Conservation (phyloP, 1,140 invertebrate genomes). For the Coelopa frigida region DNA sequence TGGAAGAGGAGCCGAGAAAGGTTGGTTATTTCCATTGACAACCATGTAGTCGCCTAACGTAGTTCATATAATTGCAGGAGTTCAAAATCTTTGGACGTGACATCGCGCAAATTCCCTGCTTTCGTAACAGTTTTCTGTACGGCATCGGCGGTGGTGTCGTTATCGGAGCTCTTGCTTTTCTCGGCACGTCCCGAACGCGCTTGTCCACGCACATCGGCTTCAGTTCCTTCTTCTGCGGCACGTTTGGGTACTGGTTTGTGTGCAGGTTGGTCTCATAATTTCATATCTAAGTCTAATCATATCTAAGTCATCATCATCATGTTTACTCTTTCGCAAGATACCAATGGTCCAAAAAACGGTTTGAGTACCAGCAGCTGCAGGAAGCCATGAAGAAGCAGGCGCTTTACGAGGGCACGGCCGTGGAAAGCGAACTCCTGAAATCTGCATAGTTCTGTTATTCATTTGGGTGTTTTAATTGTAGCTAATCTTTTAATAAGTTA, state of each 20-base stretch:
- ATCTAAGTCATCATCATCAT: not conserved
- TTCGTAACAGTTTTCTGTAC: constrained; percentile 54
- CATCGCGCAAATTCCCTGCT: constrained; percentile 54
- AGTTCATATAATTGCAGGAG: constrained; percentile 18
- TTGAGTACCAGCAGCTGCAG: constrained; percentile 44
- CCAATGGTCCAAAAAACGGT: constrained; percentile 45
- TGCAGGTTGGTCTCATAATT: constrained; percentile 40
- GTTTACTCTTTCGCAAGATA: constrained; percentile 28
- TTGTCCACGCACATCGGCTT: constrained; percentile 49
- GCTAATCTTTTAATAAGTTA: not conserved
- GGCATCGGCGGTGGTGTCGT: constrained; percentile 53
- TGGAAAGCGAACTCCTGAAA: constrained; percentile 29
- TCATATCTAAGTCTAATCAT: not conserved
- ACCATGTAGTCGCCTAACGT: not conserved
- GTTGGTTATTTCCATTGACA: constrained; percentile 2
- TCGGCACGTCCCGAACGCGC: constrained; percentile 51
- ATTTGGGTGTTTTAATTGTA: not conserved
- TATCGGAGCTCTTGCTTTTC: constrained; percentile 50
- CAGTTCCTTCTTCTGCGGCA: constrained; percentile 48
- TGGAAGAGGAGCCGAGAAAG: constrained; percentile 11
- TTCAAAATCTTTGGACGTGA: constrained; percentile 50
- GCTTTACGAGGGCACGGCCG: constrained; percentile 42
- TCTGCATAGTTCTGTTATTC: constrained; percentile 34
- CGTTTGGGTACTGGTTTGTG: constrained; percentile 49
- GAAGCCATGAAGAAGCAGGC: constrained; percentile 39